A percentile compares a stretch with the other conserved stretches of the same genome.
These are phyloP conservation scores for Lagopus leucura DNA, from an alignment of 2,113 vertebrate genomes.

Conservation along the genomic window DNA sequence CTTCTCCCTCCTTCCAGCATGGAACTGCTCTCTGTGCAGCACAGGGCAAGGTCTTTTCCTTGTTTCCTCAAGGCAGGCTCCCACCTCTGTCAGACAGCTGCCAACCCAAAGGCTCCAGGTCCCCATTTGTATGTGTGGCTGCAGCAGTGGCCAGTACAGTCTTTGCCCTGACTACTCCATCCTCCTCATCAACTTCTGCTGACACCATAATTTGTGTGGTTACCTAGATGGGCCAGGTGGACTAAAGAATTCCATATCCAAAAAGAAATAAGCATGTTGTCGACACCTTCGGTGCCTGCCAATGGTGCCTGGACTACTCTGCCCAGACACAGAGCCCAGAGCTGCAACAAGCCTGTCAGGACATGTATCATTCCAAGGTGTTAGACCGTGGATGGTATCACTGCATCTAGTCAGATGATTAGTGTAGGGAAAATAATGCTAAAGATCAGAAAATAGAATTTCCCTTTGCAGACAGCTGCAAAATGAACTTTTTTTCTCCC, in stretches of 20 bases:
- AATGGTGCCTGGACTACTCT: neutral
- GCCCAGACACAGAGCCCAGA: neutral
- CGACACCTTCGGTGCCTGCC: neutral
- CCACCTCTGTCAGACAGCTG: neutral
- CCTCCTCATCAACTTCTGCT: neutral
- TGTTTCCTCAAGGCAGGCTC: neutral
- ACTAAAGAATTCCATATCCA: neutral
- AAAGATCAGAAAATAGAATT: neutral
- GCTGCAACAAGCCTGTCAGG: neutral
- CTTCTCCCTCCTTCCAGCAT: neutral
- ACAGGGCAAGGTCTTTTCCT: neutral
- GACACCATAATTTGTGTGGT: rapidly evolving
- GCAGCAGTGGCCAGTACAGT: neutral
- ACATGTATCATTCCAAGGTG: neutral
- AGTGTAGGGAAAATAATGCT: neutral
- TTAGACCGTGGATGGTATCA: neutral
- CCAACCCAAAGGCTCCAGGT: neutral
- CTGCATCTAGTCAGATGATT: neutral
- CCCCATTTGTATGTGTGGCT: neutral
- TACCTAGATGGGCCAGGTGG: neutral
- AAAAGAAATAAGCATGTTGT: rapidly evolving
- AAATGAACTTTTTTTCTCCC: neutral
- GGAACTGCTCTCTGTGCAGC: neutral
- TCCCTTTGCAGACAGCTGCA: neutral
- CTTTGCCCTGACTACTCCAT: rapidly evolving